Evolutionary conservation across 2,113 vertebrate genomes (phyloP), one percentile per base, ranked within the genome.

Genomic region (Indicator maculatus): DNA sequence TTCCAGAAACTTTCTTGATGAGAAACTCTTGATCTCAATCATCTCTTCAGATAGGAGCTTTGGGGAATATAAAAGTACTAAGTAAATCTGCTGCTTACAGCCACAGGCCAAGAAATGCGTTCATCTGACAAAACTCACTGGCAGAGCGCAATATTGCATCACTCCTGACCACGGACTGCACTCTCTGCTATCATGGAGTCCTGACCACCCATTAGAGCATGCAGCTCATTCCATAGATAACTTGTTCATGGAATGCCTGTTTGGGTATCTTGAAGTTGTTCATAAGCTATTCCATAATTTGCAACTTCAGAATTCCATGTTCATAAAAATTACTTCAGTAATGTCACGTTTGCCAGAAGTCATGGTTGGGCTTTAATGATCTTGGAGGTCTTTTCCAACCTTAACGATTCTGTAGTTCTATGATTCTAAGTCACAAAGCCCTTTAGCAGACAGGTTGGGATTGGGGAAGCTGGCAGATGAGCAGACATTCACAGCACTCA

Each of bases 91-190:
- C 27, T 31, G 15, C 47, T 92, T 67, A 75, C 88, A 93, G 21
- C 19, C 2, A 0, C 2, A 3, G 39, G 75, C n/a, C 38, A 84
- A 92, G 38, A 75, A 74, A 61, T 11, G 5, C 9, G 24, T 76
- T 84, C 0, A 0, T 58, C 12, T 55, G 89, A 64, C 75, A 83
- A 45, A 85, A 85, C 41, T 53, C 76, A 19, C 26, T 60, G 39
- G 27, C 38, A 41, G 0, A 0, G 17, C 39, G 16, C 9, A 55
- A 36, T 7, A 6, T 53, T 58, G 44, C 58, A 39, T 41, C 53
- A 44, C 23, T 64, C 11, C 47, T 27, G 31, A 81, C 39, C 16
- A 39, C 36, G 45, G 27, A 24, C 38, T 74, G 33, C 26, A 75
- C 19, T 72, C 56, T 26, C 2, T 21, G 58, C 27, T 67, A 0